Evolutionary conservation across 2,888 invertebrate species (phyloP), one percentile per base, ranked within the genome.

Genomic region (Dendrolimus pini): DNA sequence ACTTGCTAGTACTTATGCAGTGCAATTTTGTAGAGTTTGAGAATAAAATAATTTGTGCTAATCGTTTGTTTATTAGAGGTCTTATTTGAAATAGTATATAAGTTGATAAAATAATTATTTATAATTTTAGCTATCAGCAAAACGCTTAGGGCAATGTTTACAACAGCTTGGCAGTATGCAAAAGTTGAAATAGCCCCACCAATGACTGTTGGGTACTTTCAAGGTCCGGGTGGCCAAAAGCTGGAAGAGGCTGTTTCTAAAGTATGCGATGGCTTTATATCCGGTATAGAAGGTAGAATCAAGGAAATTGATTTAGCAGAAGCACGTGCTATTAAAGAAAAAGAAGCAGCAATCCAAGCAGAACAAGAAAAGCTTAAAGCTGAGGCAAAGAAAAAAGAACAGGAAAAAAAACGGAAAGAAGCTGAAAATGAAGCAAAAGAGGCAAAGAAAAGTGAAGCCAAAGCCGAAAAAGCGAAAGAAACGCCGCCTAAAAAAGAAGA

Each of bases 101-200:
- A n/a, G 41, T n/a, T 57, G 6, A 30, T 30, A 30, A 30, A 30
- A 30, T 30, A 30, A 30, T 30, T 30, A 6, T 30, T 67, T 65
- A 64, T 55, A 47, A 65, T 82, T 82, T 64, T 77, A 89, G 89
- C 66, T 60, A 60, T 71, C 47, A 67, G 77, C 59, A 76, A 78
- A 66, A 60, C 65, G 9, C 8, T 80, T 14, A 77, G 63, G 57
- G 72, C 78, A 13, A 62, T 60, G 30, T 60, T 78, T 61, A 69
- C 65, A 56, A 68, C 60, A 52, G 69, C 77, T 47, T 90, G 89
- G 89, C 70, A 74, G 56, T 90, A 89, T 65, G 72, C 80, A 42
- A 90, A 88, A 74, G 69, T 76, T n/a, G 89, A 90, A 78, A 70
- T 78, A 55, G 77, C 74, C 52, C 89, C 89, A n/a, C 89, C 89